Base-by-base conservation (phyloP, 2,888 invertebrate species). In the Drosophila prostipennis region DNA sequence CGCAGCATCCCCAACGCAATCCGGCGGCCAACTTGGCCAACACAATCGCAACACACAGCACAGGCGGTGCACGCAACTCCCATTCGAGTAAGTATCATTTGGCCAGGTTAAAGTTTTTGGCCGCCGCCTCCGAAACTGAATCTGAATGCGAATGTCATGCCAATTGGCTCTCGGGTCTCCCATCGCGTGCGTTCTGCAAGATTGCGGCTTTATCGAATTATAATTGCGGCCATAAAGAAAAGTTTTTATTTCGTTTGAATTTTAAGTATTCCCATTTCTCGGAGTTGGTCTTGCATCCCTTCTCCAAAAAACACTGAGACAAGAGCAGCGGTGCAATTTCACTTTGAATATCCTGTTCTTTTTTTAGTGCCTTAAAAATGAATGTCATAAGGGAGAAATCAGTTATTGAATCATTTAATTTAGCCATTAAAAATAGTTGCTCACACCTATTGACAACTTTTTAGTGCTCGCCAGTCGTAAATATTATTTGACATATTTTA, bases 191-290 rank as follows among this genome's bases (percentile, higher is more conserved):
- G 23, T 39, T 65, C 11, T 45, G 52, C 23, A 39, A 63, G 45
- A 63, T 65, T 65, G 63, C 63, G 63, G 63, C 51, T 65, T 65
- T 65, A 65, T 65, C 64, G 52, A 65, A 65, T 65, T 65, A 65
- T 65, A 65, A 65, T 65, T 65, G 64, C 34, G 45, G 26, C 45
- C 52, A 65, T 63, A 65, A 65, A 65, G 52, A 63, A 52, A 63
- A 63, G 45, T 65, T 65, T 65, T 65, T 53, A 65, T 63, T 65
- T 63, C 64, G 23, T 39, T 63, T 63, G 45, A 45, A 46, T 63
- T 46, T 65, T 65, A 46, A 63, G 45, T 63, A 65, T 52, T 65
- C 64, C 39, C 64, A 36, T 26, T 53, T 45, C 52, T 46, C 45
- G 10, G n/a, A 11, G 29, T 37, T 43, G 29, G 13, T 26, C 45